Percentiles rank a stretch among this genome's conserved stretches.
Conservation (phyloP, 1,140 invertebrate species). For the Drosophila truncata region DNA sequence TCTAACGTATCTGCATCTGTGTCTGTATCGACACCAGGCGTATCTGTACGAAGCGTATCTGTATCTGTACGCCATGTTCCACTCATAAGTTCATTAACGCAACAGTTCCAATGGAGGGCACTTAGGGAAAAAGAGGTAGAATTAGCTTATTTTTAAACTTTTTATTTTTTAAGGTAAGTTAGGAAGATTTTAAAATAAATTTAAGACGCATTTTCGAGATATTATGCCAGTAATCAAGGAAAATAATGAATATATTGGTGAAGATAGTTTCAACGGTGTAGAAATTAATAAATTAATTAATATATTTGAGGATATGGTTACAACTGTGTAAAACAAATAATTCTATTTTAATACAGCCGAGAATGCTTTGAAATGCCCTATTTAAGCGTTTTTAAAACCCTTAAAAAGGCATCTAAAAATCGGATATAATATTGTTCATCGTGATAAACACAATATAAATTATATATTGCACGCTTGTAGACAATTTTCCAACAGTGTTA, state of each 20-base stretch:
- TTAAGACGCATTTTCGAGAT: too few relatives aligned
- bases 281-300: too few relatives aligned
- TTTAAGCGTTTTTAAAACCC: too few relatives aligned
- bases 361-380: too few relatives aligned
- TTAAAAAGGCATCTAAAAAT: too few relatives aligned
- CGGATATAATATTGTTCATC: too few relatives aligned
- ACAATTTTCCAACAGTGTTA: too few relatives aligned
- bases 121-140: neutral
- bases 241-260: neutral
- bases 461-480: too few relatives aligned
- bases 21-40: constrained; percentile 9
- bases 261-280: neutral
- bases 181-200: neutral
- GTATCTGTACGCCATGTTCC: constrained; percentile 48
- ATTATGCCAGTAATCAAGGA: neutral
- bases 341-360: too few relatives aligned
- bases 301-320: too few relatives aligned
- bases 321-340: too few relatives aligned
- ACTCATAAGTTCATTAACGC: constrained; percentile 81
- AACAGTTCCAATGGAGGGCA: constrained; percentile 57
- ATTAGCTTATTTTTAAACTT: neutral
- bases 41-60: constrained; percentile 21
- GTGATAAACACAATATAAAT: too few relatives aligned
- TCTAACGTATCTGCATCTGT: constrained; percentile 28
- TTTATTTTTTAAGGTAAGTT: neutral